phyloP scores from a whole-genome alignment of 2,797 vertebrate species.

The Anguilla pacifica region DNA sequence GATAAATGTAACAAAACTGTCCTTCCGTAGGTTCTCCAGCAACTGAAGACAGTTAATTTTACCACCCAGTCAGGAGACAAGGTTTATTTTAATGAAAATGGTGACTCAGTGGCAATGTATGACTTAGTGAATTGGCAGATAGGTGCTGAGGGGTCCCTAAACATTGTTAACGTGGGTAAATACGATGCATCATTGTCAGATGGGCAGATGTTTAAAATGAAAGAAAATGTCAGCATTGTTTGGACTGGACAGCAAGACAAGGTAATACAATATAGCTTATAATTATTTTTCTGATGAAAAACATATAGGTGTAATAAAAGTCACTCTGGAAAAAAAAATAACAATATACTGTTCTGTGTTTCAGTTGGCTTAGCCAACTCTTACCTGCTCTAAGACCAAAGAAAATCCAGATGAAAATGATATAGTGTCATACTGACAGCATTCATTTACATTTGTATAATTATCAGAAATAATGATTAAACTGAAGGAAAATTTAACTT shows the following conservation, averaged over 20 bases:
- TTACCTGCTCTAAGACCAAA: background rate
- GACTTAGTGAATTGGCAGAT: constrained; percentile 70
- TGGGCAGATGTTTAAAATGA: constrained; percentile 50
- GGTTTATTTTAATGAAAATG: constrained; percentile 66
- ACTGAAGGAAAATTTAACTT: background rate
- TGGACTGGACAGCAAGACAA: constrained; percentile 57
- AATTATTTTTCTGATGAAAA: background rate
- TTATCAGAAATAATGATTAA: background rate
- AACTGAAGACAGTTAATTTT: constrained; percentile 63
- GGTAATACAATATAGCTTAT: constrained; percentile 43
- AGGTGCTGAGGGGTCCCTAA: constrained; percentile 53
- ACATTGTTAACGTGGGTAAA: constrained; percentile 61
- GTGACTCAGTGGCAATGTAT: constrained; percentile 60
- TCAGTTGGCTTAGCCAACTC: background rate
- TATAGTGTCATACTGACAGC: background rate
- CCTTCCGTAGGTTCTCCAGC: constrained; percentile 57
- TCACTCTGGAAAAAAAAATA: background rate
- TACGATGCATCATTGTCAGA: constrained; percentile 61
- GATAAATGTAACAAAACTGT: background rate
- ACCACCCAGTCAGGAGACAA: constrained; percentile 56
- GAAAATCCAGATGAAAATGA: background rate
- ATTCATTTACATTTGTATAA: background rate
- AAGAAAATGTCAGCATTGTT: constrained; percentile 46
- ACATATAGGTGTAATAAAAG: background rate
- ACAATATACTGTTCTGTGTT: background rate